A percentile compares a stretch with the other conserved stretches of the same genome.
These are phyloP conservation scores for Sycobia sp. DNA, from an alignment of 1,140 invertebrate genomes.

Conservation along the genomic window DNA sequence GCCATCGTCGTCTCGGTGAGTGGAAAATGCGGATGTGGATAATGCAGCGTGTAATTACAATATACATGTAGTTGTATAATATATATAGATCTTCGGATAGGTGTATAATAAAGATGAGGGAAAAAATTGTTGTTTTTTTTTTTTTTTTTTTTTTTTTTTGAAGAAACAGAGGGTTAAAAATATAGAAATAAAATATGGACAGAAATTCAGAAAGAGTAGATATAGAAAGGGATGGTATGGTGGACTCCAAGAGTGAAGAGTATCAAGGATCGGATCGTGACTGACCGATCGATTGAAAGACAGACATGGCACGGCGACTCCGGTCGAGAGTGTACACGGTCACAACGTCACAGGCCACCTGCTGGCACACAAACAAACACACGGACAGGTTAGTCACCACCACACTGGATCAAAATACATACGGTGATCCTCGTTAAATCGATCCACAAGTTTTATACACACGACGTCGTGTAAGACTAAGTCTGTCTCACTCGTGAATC, in stretches of 20 bases:
- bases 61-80: conserved; percentile 12
- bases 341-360: conserved; percentile 64
- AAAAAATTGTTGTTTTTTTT: not conserved
- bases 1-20: conserved; percentile 12
- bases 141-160: too few relatives aligned
- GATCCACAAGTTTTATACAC: conserved; percentile 26
- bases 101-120: not conserved
- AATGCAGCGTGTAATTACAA: conserved; percentile 11
- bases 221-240: conserved; percentile 20
- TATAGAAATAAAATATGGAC: conserved; percentile 2
- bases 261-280: conserved; percentile 42
- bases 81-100: not conserved
- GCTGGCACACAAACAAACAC: conserved; percentile 65
- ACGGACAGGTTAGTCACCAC: conserved; percentile 63
- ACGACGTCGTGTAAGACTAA: too few relatives aligned
- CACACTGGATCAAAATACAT: conserved; percentile 51
- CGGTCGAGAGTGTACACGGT: conserved; percentile 60
- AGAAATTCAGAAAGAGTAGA: conserved; percentile 6
- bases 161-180: not conserved
- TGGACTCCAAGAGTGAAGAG: conserved; percentile 42
- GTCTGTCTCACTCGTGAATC: not conserved
- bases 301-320: conserved; percentile 62
- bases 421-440: conserved; percentile 33
- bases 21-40: conserved; percentile 23
- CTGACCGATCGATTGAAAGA: conserved; percentile 48